Base-by-base conservation (phyloP, 2,113 vertebrate species). In the Microcebus jonahi region DNA sequence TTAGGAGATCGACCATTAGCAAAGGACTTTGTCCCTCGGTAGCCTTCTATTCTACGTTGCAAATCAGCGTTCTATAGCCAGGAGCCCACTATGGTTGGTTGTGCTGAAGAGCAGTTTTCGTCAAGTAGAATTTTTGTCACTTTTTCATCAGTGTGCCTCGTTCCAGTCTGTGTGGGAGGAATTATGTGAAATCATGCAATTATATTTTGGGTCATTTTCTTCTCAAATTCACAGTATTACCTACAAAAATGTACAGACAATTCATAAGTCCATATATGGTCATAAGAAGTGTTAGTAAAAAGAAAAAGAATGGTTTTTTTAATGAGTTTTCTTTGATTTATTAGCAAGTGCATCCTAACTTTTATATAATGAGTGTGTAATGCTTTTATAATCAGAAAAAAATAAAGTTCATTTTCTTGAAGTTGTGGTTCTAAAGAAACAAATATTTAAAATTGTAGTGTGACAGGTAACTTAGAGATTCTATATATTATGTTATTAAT, bases 301-400 rank as follows among this genome's bases (percentile, higher is more conserved):
- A 65, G 31, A 42, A 84, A 86, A 70, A 80, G 25, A 17, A 71
- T 75, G 25, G 2, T 1, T n/a, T 65, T 29, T n/a, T n/a, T 55
- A 3, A 53, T 76, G 53, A 10, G 17, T 84, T 92, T 71, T 82
- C 80, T 88, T 86, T 81, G 75, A 50, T 85, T 36, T 95, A 3
- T 83, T 83, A 96, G 31, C 75, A 71, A 83, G 36, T 29, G 1
- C 55, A 31, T 85, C 34, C 27, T 57, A 81, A 91, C n/a, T 65
- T 89, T 87, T 80, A 55, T 93, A 15, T 39, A 68, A 57, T 67
- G n/a, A 84, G 14, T 14, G 3, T 88, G 8, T 70, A 81, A 90
- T 55, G 55, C 17, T 84, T 57, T 68, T 25, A 89, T 70, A 73
- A 86, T 83, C 14, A 94, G 23, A 76, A 97, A 55, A 73, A 89